Base-by-base conservation (phyloP, 2,888 invertebrate species). In the Trachelus tabidus region DNA sequence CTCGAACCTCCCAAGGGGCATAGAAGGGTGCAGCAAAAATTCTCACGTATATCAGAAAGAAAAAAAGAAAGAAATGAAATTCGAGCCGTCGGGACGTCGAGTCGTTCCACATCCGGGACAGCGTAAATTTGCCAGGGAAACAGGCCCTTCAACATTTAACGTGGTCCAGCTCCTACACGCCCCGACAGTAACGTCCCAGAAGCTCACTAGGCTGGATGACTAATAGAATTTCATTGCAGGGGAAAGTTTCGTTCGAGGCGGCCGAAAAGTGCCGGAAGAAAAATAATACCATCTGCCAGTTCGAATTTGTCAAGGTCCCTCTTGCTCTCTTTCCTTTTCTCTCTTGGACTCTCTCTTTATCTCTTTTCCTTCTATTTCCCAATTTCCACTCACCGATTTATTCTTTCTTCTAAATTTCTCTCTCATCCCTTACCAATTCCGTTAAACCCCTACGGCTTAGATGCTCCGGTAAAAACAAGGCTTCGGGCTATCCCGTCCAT, bases 1-100 rank as follows among this genome's bases (percentile, higher is more conserved):
- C 9, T 9, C 56, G 56, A 56, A 9, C 23, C 2, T 56, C 23
- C 56, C 56, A 56, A 56, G 23, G 0, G 56, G 23, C 56, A 56
- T 3, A 56, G 23, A 23, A 56, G 56, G 23, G 56, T 23, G 23
- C 23, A 56, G 56, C 23, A 56, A 12, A 71, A 71, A 71, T 71
- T 71, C 71, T 71, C 71, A 71, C 71, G 71, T 71, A 71, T 71
- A 33, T 71, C 71, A 71, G 33, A 56, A 56, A 23, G 15, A 56
- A 15, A 56, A 37, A 40, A 40, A 40, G 40, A 40, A 56, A 56
- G 56, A 23, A 23, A 56, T 2, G 9, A 56, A 56, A 33, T 71
- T 71, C 15, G 11, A 71, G 30, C 33, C 12, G 30, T 71, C 71
- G 12, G 15, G 11, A 71, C 71, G 71, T 23, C 71, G 71, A 71